phyloP scores from a whole-genome alignment of 2,797 vertebrate genomes.

The Rhinatrema bivittatum region DNA sequence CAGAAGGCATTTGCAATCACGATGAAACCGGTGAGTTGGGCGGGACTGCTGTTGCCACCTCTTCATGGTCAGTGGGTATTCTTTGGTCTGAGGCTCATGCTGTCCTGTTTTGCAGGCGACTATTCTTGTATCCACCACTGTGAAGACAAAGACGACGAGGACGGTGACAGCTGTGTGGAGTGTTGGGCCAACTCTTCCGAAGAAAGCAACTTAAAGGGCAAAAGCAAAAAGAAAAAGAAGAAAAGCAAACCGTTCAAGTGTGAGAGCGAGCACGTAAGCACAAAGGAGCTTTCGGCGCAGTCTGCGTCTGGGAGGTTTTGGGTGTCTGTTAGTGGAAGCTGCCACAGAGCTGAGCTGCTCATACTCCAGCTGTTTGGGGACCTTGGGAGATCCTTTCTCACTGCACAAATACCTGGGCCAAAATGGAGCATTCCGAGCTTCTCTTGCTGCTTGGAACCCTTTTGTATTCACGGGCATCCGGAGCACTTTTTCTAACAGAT shows the following conservation, averaged over 20 bases:
- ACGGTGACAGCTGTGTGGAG: conserved; percentile 82
- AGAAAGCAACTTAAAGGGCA: conserved; percentile 71
- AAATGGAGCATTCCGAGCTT: too few relatives aligned
- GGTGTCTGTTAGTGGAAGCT: too few relatives aligned
- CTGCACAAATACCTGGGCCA: too few relatives aligned
- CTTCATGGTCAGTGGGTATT: not conserved
- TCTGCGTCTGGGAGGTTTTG: too few relatives aligned
- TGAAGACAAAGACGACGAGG: conserved; percentile 81
- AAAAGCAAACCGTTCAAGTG: conserved; percentile 74
- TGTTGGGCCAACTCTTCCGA: conserved; percentile 79
- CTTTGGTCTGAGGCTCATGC: not conserved
- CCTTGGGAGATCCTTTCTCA: too few relatives aligned
- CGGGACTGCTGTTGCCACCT: not conserved
- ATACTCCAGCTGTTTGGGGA: too few relatives aligned
- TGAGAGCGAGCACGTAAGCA: conserved; percentile 69
- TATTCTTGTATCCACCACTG: conserved; percentile 68
- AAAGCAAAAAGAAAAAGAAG: conserved; percentile 94
- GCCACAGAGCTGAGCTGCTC: too few relatives aligned
- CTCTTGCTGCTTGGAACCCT: too few relatives aligned
- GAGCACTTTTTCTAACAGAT: too few relatives aligned
- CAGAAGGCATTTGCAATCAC: conserved; percentile 93
- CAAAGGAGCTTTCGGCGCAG: too few relatives aligned
- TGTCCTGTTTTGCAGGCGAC: conserved; percentile 56
- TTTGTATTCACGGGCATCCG: too few relatives aligned
- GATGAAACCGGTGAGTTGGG: conserved; percentile 76